Percentiles rank a stretch among this genome's conserved stretches.
Conservation (phyloP, 2,888 invertebrate species). For the Caenorhabditis wallacei region DNA sequence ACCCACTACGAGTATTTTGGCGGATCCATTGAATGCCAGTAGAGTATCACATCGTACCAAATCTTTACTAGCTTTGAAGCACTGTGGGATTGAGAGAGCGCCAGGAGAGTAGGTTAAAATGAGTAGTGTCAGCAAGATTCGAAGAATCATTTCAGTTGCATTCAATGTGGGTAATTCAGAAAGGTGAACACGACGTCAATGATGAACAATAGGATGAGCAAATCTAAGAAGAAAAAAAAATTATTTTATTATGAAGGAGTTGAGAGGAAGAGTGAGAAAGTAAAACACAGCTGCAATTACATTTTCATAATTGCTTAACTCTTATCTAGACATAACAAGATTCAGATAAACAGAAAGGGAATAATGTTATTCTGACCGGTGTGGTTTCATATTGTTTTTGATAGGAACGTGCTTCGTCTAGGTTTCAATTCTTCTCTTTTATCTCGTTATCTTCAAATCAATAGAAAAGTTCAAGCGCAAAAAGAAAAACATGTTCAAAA, state of each 20-base stretch:
- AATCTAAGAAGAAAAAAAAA: conserved; percentile 4
- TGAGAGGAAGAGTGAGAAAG: not conserved
- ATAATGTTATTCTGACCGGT: too few species aligned
- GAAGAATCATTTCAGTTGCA: conserved; percentile 40
- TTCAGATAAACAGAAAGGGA: too few species aligned
- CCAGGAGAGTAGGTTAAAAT: conserved; percentile 42
- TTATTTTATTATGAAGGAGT: not conserved
- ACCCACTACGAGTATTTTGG: conserved; percentile 1
- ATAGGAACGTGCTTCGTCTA: too few species aligned
- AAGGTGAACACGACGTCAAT: conserved; percentile 10
- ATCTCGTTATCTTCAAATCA: too few species aligned
- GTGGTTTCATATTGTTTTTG: too few species aligned
- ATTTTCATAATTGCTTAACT: not conserved
- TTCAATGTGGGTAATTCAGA: conserved; percentile 12
- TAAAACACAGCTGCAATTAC: conserved; percentile 6
- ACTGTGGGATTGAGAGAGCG: not conserved
- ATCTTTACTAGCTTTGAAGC: conserved; percentile 16
- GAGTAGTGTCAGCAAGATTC: conserved; percentile 48
- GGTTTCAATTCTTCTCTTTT: too few species aligned
- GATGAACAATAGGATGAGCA: not conserved
- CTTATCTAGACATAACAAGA: too few species aligned
- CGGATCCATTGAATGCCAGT: conserved; percentile 23
- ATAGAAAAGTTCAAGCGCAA: too few species aligned
- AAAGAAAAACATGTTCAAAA: too few species aligned
- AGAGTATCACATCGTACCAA: conserved; percentile 25